These are phyloP conservation scores for Brachycybe producta DNA, from an alignment of 2,888 invertebrate genomes.

Conservation along the genomic window DNA sequence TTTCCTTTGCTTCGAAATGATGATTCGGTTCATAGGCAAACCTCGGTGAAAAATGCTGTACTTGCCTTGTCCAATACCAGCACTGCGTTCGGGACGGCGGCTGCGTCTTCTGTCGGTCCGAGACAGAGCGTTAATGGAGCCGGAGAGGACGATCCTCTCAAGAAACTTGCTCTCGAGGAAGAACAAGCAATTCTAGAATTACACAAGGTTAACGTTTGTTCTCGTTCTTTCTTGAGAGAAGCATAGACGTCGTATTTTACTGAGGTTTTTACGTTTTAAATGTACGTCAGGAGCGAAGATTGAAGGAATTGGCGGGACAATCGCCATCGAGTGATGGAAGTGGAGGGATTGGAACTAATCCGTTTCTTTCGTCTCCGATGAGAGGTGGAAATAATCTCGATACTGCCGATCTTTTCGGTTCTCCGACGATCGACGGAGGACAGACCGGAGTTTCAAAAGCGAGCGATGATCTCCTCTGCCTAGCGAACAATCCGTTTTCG, in stretches of 20 bases:
- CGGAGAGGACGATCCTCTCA: constrained; percentile 59
- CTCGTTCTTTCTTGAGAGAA: no score
- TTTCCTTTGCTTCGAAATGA: constrained; percentile 11
- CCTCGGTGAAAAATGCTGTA: constrained; percentile 78
- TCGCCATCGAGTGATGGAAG: constrained; percentile 19
- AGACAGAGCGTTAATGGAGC: constrained; percentile 43
- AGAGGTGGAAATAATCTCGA: constrained; percentile 29
- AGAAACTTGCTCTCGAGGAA: constrained; percentile 79
- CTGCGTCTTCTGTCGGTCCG: constrained; percentile 40
- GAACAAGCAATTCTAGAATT: constrained; percentile 93
- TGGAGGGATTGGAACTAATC: constrained; percentile 51
- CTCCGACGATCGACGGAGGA: constrained; percentile 16
- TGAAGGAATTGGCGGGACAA: constrained; percentile 39
- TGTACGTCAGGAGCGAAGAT: constrained; percentile 25
- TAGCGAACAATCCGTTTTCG: constrained; percentile 68
- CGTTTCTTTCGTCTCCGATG: constrained; percentile 63
- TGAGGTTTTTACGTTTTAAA: no score
- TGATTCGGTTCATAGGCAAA: constrained; percentile 50
- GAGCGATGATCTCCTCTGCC: constrained; percentile 73
- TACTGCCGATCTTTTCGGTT: constrained; percentile 22
- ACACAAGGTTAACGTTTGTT: constrained; percentile 75
- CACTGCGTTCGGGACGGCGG: constrained; percentile 68
- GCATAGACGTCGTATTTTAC: no score
- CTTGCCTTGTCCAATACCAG: constrained; percentile 76
- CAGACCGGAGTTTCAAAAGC: constrained; percentile 44